Base-by-base conservation (phyloP, 1,140 invertebrate species). In the Nomia melanderi region DNA sequence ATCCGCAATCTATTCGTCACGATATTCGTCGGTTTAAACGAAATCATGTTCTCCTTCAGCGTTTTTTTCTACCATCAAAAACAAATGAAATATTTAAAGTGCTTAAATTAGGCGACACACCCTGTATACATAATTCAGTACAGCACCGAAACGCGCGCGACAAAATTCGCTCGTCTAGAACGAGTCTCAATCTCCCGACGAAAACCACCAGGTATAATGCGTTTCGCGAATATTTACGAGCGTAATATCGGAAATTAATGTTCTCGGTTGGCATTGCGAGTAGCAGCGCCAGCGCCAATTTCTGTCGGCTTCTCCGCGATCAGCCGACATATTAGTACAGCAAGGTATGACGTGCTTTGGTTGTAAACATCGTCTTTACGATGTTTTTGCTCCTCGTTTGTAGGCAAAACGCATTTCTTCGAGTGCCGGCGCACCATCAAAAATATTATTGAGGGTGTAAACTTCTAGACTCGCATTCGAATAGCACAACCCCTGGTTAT, bases 211-310 rank as follows among this genome's bases (percentile, higher is more conserved):
- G 14, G 27, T 44, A 11, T n/a, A 17, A 31, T 25, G 71, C 47
- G 84, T 70, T 71, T 77, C 75, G 72, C 71, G 81, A 79, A 83
- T 86, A 86, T 86, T 86, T 86, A 86, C 83, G 79, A 83, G 69
- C 60, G 81, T 60, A 85, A 86, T 86, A 85, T 86, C 66, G 76
- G 57, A 74, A 86, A 86, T 83, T 81, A 83, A 86, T 86, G 81
- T 74, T 60, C 41, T 4, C 60, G 54, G 25, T 41, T 14, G 70
- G 39, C 53, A 25, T 41, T 23, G 47, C 29, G n/a, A n/a, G 9
- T 33, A 36, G 57, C 76, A 47, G 36, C 39, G 27, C 23, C 47
- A 44, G 53, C 53, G 33, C 44, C 77, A 76, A 76, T 71, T 71
- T 82, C 81, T 31, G 27, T 53, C 44, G 44, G 14, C 11, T 39